Evolutionary conservation across 2,888 invertebrate genomes (phyloP), one percentile per base, ranked within the genome.

Genomic region (Apantesis nais): DNA sequence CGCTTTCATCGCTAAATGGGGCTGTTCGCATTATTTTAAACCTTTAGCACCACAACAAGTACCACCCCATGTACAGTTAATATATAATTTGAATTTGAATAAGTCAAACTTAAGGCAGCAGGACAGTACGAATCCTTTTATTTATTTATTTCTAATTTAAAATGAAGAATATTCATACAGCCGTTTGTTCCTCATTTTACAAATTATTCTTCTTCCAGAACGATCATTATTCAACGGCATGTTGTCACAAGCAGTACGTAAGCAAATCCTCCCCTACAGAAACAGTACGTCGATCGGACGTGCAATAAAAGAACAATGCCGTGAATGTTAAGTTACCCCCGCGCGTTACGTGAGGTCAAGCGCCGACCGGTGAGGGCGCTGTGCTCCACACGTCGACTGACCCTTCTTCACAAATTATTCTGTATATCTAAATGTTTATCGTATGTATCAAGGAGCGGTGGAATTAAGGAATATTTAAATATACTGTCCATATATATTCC

Each of bases 311-410:
- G 86, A 81, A 85, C 83, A 85, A 86, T 86, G 87, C 83, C 74
- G 86, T 88, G 90, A 90, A 90, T 89, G 88, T 82, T 87, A 89
- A 90, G 87, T 88, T 82, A 81, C 85, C 85, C 87, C 80, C 71
- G 74, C 58, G 71, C 29, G 58, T 62, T 74, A 74, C 73, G 79
- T 72, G 83, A 79, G 86, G 82, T 80, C 81, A 81, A 77, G 78
- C 74, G 81, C 70, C 70, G 72, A 29, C 65, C 70, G 48, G 62
- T 64, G 74, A 75, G 80, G 83, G 83, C 67, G 78, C 48, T 63
- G 44, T 67, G 67, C 72, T 64, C 64, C 62, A 71, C 72, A 72
- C 74, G 61, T 31, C 66, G 81, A 80, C 72, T 75, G 41, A 75
- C 73, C 68, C 29, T 71, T 58, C 29, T 58, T 29, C 29, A 58